Evolutionary conservation across 2,797 vertebrate species (phyloP).

Genomic region (Anabacerthia variegaticeps): DNA sequence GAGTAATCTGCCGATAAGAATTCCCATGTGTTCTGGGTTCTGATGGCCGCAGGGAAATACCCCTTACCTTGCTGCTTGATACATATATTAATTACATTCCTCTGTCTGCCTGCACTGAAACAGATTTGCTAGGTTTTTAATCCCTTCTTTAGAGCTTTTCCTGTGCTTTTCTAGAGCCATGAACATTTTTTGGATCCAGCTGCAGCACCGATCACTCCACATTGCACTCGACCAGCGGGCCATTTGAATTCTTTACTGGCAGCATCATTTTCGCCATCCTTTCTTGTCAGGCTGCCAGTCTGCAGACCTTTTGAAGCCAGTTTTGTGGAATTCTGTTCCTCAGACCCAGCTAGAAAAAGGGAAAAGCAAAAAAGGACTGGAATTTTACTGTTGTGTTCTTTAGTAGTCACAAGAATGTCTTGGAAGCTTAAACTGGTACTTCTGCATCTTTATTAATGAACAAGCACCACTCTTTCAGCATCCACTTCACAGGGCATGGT

Average conservation of each 20-base stretch:
- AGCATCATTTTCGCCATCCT: neutral
- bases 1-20: neutral
- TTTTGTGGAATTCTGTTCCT: neutral
- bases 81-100: neutral
- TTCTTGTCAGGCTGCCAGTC: neutral
- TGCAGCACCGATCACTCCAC: neutral
- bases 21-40: neutral
- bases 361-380: neutral
- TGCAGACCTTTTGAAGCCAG: neutral
- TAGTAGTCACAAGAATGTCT: neutral
- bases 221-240: neutral
- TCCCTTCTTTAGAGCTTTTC: neutral
- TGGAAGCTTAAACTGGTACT: neutral
- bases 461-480: neutral
- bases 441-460: neutral
- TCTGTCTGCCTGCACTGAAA: neutral
- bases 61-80: neutral
- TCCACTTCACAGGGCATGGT: neutral
- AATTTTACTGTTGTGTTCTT: neutral
- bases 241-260: neutral
- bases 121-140: neutral
- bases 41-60: neutral
- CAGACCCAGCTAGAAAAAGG: neutral
- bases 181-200: neutral
- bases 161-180: neutral